Base-by-base conservation (phyloP, 2,888 invertebrate genomes). In the Amblyjoppa proteus region DNA sequence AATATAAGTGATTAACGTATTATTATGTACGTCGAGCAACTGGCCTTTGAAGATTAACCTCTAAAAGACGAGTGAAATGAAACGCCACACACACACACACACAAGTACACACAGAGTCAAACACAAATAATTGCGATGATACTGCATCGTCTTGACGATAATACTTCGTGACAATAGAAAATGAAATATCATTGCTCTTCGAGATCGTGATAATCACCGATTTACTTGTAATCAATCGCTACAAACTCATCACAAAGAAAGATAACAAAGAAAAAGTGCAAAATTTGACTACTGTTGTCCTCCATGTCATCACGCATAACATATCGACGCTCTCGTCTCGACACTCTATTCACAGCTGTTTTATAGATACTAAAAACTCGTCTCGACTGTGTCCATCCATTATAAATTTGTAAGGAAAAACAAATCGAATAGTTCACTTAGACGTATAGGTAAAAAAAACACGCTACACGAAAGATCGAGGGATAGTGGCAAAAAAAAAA, bases 371-470 rank as follows among this genome's bases (percentile, higher is more conserved):
- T 25, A 28, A 13, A 69, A 64, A 73, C 49, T 66, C 66, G 56
- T 85, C 79, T 76, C 78, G 77, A 84, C 73, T 81, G 71, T 82
- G 75, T 82, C 85, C 85, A 85, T 82, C 82, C 82, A 82, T 64
- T 82, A 28, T 79, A 75, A 64, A 75, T 71, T 68, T 51, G 49
- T 85, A 83, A 85, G 76, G 64, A 66, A 76, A 71, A 61, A 75
- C 45, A 71, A 74, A 61, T 71, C 61, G 25, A 64, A 75, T 70
- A 66, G 64, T 71, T 66, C 25, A 49, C 56, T 61, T 45, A 82
- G 66, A 77, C 20, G 45, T 34, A 41, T 71, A 58, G 45, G 31
- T 16, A 38, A 53, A 16, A 38, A 53, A 16, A 66, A n/a, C 64
- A 31, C 53, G 53, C 20, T 20, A 25, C 53, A 34, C 51, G 20